phyloP scores from a whole-genome alignment of 2,888 invertebrate genomes.

The Sepiola atlantica region DNA sequence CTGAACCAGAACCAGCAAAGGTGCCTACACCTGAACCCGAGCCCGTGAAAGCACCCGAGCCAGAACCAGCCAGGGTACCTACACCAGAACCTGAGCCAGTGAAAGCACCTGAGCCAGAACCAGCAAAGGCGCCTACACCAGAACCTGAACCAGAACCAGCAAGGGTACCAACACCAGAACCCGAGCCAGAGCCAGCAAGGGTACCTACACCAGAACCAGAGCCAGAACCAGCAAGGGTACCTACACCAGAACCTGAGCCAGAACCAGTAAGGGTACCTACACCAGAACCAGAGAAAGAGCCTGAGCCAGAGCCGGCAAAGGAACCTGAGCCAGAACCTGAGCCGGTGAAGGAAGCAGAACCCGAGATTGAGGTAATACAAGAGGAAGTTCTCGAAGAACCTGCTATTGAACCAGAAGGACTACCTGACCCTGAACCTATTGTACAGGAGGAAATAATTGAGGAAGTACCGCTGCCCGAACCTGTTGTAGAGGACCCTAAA shows the following conservation, averaged over 20 bases:
- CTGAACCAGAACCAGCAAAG: constrained; percentile 34
- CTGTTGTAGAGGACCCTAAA: neutral
- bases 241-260: constrained; percentile 49
- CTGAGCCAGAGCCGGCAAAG: constrained; percentile 35
- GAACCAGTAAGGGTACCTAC: constrained; percentile 46
- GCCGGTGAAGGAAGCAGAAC: constrained; percentile 19
- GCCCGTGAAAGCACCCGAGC: neutral
- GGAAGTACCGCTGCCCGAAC: neutral
- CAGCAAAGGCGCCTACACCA: neutral
- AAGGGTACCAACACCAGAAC: constrained; percentile 43
- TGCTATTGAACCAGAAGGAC: neutral
- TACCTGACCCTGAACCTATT: neutral
- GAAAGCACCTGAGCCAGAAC: constrained; percentile 39
- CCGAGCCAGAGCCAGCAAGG: constrained; percentile 42
- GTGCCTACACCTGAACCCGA: neutral
- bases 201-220: constrained; percentile 41
- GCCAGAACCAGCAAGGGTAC: constrained; percentile 41
- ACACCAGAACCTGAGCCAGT: constrained; percentile 48
- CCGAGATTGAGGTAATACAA: neutral
- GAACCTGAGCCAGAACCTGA: constrained; percentile 40
- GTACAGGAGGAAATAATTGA: neutral
- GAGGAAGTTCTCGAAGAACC: neutral
- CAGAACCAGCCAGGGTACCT: constrained; percentile 25
- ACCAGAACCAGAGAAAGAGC: constrained; percentile 36
- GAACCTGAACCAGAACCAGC: constrained; percentile 41